These are phyloP conservation scores for Trachelus troglodyta DNA, from an alignment of 2,888 invertebrate species.

Conservation along the genomic window DNA sequence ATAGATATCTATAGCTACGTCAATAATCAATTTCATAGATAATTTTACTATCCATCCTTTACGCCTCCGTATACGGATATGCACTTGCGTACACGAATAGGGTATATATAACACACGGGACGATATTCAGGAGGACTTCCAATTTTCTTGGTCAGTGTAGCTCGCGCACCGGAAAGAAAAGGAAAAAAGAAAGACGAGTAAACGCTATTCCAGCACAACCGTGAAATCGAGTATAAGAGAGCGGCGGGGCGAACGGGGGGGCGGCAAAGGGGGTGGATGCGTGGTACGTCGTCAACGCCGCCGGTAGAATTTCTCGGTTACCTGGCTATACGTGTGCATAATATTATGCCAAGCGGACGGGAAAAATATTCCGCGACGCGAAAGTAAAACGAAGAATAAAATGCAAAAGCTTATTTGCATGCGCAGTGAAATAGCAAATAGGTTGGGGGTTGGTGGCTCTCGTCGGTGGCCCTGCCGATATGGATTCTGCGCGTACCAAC, in stretches of 20 bases:
- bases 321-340: conserved; percentile 35
- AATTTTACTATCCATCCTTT: neutral
- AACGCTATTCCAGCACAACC: neutral
- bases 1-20: neutral
- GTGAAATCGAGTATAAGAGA: neutral
- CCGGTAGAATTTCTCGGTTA: conserved; percentile 40
- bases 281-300: conserved; percentile 5
- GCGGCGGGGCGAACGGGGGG: neutral
- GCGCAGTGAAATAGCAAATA: conserved; percentile 28
- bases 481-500: conserved; percentile 3
- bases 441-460: conserved; percentile 15
- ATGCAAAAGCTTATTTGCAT: conserved; percentile 34
- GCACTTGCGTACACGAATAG: neutral
- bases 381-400: conserved; percentile 15
- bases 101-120: neutral
- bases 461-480: neutral
- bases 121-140: neutral
- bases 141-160: neutral
- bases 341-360: conserved; percentile 29
- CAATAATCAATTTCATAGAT: neutral
- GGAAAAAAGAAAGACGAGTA: neutral
- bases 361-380: conserved; percentile 37
- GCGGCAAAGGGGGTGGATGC: neutral
- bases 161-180: neutral
- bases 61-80: neutral